A percentile compares a stretch with the other conserved stretches of the same genome.
Evolutionary conservation across 2,797 vertebrate species (phyloP).

Genomic region (Ctenopoma multispine): DNA sequence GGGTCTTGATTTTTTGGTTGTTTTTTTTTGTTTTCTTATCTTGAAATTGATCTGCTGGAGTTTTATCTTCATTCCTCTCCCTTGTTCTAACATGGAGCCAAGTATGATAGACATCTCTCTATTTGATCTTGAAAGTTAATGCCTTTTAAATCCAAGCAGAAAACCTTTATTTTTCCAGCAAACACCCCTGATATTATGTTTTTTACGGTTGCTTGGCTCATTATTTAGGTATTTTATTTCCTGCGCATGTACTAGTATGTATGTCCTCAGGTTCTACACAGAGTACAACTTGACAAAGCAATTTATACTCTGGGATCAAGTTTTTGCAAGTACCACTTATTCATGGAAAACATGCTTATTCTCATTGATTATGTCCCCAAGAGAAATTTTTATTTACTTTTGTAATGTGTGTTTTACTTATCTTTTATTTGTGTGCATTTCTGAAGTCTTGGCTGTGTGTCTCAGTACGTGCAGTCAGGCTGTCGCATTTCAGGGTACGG

Average conservation of each 20-base stretch:
- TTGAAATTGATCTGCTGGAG: constrained; percentile 53
- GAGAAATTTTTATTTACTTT: constrained; percentile 52
- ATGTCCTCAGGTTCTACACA: constrained; percentile 34
- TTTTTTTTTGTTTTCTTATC: constrained; percentile 44
- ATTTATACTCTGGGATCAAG: constrained; percentile 11
- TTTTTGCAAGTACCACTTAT: constrained; percentile 47
- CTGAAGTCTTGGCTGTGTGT: constrained; percentile 60
- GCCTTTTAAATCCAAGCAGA: constrained; percentile 45
- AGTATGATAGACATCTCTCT: constrained; percentile 42
- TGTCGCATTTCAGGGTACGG: constrained; percentile 94
- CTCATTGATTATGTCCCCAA: constrained; percentile 71
- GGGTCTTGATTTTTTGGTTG: constrained; percentile 14
- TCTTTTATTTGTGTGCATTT: constrained; percentile 72
- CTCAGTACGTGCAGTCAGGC: constrained; percentile 81
- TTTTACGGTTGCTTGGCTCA: constrained; percentile 24
- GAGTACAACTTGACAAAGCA: constrained; percentile 20
- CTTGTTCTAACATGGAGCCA: constrained; percentile 57
- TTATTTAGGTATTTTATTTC: constrained; percentile 9
- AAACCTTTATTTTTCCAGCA: constrained; percentile 39
- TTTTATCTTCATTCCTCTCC: constrained; percentile 55
- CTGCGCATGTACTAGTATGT: constrained; percentile 1
- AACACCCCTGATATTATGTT: constrained; percentile 13
- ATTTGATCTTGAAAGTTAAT: constrained; percentile 53
- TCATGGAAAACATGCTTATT: constrained; percentile 48
- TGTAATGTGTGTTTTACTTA: constrained; percentile 70